Conservation (phyloP, 92 coral and sea anemone species). For the Epizoanthus scotinus region DNA sequence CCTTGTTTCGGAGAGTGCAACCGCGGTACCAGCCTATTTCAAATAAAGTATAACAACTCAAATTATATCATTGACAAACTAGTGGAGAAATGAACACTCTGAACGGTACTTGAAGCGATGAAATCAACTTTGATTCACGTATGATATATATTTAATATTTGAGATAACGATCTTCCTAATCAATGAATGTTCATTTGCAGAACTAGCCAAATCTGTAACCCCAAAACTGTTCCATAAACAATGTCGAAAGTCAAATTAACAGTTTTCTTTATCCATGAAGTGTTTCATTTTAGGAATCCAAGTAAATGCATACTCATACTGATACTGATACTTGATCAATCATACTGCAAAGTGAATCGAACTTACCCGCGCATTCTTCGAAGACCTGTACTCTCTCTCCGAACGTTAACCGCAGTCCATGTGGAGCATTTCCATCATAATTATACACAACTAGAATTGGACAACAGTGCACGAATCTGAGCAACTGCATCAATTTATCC, state of each 20-base stretch:
- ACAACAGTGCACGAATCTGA: conserved; percentile 6
- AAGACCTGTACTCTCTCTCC: conserved; percentile 95
- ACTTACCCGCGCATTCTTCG: conserved; percentile 87
- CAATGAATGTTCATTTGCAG: not conserved
- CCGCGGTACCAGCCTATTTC: conserved; percentile 95
- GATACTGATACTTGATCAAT: too few relatives aligned
- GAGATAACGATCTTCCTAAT: not conserved
- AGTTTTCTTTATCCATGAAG: not conserved
- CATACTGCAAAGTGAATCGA: not conserved
- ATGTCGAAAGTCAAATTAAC: not conserved
- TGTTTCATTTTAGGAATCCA: not conserved
- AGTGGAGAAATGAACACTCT: not conserved
- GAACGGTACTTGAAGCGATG: not conserved
- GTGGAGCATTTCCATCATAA: conserved; percentile 73
- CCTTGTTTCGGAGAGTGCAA: conserved; percentile 76
- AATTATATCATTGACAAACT: not conserved
- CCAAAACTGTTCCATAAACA: not conserved
- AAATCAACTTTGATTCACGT: not conserved
- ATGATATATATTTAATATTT: not conserved
- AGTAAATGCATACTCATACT: not conserved
- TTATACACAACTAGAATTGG: conserved; percentile 85
- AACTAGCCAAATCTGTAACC: not conserved
- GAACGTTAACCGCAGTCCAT: conserved; percentile 78
- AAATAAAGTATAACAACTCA: not conserved
- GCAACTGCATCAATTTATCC: not conserved